Percentiles rank a stretch among this genome's conserved stretches.
phyloP scores from a whole-genome alignment of 2,888 invertebrate genomes.

The Cataglyphis rosenhaueri region DNA sequence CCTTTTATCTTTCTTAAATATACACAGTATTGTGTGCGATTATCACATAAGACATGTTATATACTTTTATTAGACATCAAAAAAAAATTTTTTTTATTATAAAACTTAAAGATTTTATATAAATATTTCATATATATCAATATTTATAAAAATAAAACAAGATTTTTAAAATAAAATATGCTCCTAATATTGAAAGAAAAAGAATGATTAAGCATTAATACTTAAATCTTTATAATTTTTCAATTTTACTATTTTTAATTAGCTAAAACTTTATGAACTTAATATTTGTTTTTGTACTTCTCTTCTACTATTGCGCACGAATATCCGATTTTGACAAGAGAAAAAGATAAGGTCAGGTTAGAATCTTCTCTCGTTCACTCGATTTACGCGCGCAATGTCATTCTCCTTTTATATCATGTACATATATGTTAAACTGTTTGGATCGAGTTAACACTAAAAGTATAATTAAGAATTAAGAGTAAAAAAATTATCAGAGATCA shows the following conservation, averaged over 20 bases:
- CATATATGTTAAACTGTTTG: background rate
- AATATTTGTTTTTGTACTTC: background rate
- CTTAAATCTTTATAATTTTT: background rate
- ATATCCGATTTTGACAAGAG: background rate
- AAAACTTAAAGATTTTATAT: background rate
- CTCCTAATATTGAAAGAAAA: background rate
- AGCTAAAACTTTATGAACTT: background rate
- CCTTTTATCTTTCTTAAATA: background rate
- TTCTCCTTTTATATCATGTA: background rate
- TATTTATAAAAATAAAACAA: background rate
- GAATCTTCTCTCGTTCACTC: background rate
- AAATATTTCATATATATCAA: background rate
- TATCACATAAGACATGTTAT: background rate
- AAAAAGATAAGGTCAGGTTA: background rate
- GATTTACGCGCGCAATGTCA: background rate
- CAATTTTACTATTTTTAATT: slow-evolving; percentile 2
- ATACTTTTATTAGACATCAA: background rate
- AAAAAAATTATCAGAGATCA: background rate
- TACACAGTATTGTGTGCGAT: background rate
- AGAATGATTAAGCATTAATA: background rate
- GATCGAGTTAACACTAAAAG: background rate
- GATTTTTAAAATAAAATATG: background rate
- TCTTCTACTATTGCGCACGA: background rate
- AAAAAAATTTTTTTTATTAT: background rate
- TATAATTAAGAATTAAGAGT: background rate